Base-by-base conservation (phyloP, 2,888 invertebrate genomes). In the Zaprionus lineosus region DNA sequence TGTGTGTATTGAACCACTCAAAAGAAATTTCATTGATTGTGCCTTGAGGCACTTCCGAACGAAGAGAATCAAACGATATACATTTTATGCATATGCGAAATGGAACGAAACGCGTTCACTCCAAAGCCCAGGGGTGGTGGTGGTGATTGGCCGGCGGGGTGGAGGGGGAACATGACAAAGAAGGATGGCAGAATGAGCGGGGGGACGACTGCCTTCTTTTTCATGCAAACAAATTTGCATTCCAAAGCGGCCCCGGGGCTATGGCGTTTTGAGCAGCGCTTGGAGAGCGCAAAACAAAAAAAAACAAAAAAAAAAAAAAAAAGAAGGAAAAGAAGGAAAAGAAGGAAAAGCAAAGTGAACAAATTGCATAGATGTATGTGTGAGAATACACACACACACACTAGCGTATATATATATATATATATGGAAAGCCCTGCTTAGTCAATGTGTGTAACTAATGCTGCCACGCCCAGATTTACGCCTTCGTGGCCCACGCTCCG, bases 141-240 rank as follows among this genome's bases (percentile, higher is more conserved):
- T n/a, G 21, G 21, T 19, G 43, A 4, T 7, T 8, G n/a, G n/a
- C n/a, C n/a, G 12, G 9, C 8, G 8, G n/a, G 2, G 44, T 33
- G 33, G 14, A 9, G 29, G 39, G 39, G 31, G 12, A 12, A 24
- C 11, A 24, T 29, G 50, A 41, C 14, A 26, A 16, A 19, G 18
- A 47, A 15, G 16, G 39, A 19, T 47, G 28, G n/a, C n/a, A n/a
- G n/a, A n/a, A n/a, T n/a, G n/a, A 3, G 39, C n/a, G 34, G 15
- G 11, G 33, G 48, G 19, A 26, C 53, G 46, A 46, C 65, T 64
- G 82, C 82, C 82, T 82, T 76, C 81, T 69, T 77, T 79, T 68
- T 63, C 65, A 79, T 72, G 82, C 76, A 74, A 68, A 81, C 77
- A 79, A 84, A 84, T 79, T 79, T 84, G 82, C 84, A 84, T 84